Evolutionary conservation across 2,797 vertebrate species (phyloP), one percentile per base, ranked within the genome.

Genomic region (Lycodopsis pacificus): DNA sequence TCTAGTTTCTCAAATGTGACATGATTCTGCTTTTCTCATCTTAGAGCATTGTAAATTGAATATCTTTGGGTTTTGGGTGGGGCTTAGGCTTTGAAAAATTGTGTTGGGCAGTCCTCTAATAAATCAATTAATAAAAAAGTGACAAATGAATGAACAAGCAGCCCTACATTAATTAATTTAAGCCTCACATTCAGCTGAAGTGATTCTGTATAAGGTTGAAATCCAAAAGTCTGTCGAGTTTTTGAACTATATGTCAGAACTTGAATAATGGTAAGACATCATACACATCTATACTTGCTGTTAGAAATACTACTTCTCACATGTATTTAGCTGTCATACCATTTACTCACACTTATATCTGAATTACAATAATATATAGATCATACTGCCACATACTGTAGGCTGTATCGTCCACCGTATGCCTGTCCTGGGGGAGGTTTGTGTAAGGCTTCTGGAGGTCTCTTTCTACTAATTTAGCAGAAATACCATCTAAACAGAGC

Each of bases 371-470:
- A 75, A 76, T 72, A 69, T 25, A 61, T 51, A 67, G n/a, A 30
- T 34, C 10, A 75, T 63, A 73, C 25, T 76, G 62, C 54, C 62
- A 83, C 54, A 65, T 68, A 77, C 22, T 76, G 44, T 73, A 73
- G 69, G 63, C 75, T 73, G 42, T 84, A 42, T 71, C 67, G 49
- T 73, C 53, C 53, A 89, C 70, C 49, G 64, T 80, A 73, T 82
- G 86, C 88, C 89, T 91, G 87, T 86, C 88, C 88, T 89, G 87
- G 86, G 69, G 79, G 79, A 89, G 82, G 82, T 91, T 90, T 89
- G 76, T 84, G 83, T 84, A 82, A 86, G 90, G 87, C 57, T 84
- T 88, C 73, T 86, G 83, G 73, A 89, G 71, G 86, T 73, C 56
- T 81, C 71, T 82, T 84, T 85, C 79, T 80, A 76, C 77, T 86